Evolutionary conservation across 1,140 invertebrate genomes (phyloP).

Genomic region (Caenorhabditis inopinata): DNA sequence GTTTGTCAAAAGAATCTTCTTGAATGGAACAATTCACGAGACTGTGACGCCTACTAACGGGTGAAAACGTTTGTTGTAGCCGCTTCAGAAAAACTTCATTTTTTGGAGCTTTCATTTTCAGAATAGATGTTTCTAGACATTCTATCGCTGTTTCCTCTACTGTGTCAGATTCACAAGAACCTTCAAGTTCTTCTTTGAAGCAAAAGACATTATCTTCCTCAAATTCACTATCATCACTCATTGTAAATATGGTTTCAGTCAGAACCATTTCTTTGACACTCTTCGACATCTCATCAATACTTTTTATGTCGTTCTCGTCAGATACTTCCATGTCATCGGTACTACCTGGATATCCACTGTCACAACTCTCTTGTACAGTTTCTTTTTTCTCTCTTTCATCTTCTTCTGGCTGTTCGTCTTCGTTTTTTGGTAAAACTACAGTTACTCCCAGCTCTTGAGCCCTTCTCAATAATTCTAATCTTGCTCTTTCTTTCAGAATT

Average conservation of each 20-base stretch:
- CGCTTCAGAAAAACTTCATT: neutral
- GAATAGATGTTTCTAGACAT: slow-evolving; percentile 17
- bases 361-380: slow-evolving; percentile 1
- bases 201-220: neutral
- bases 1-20: slow-evolving; percentile 33
- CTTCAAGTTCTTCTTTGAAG: neutral
- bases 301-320: neutral
- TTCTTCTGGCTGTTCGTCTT: neutral
- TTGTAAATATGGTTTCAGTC: neutral
- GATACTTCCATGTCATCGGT: neutral
- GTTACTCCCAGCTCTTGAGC: slow-evolving; percentile 1
- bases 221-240: neutral
- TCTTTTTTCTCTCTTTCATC: neutral
- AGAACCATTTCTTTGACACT: neutral
- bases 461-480: neutral
- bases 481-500: neutral
- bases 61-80: neutral
- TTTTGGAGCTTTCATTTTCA: neutral
- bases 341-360: neutral
- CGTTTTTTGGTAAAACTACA: neutral
- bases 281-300: neutral
- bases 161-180: neutral
- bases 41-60: neutral
- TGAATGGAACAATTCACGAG: neutral
- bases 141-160: neutral